These are phyloP conservation scores for Leontocebus nigricollis DNA, from an alignment of 2,797 vertebrate species.

Conservation along the genomic window DNA sequence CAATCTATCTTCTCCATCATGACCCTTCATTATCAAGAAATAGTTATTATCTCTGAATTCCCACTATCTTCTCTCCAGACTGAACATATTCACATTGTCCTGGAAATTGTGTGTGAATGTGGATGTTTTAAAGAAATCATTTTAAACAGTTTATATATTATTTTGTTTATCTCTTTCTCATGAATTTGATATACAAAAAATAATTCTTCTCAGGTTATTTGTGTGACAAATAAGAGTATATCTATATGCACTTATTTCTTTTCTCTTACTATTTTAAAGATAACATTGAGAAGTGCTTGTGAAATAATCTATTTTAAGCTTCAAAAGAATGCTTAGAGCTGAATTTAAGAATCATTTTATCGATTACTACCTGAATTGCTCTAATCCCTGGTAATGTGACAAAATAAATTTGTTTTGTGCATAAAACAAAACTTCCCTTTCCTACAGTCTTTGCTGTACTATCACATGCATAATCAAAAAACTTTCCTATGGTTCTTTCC, in stretches of 20 bases:
- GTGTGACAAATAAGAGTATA: not conserved
- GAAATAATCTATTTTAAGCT: slow-evolving; percentile 17
- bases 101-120: not conserved
- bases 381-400: not conserved
- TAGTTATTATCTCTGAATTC: not conserved
- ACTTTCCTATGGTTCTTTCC: not conserved
- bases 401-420: slow-evolving; percentile 31
- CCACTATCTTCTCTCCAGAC: not conserved
- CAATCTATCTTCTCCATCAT: not conserved
- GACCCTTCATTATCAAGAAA: not conserved
- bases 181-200: not conserved
- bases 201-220: not conserved
- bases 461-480: not conserved
- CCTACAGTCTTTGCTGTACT: not conserved
- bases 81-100: not conserved
- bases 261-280: slow-evolving; percentile 13
- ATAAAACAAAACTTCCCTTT: slow-evolving; percentile 22
- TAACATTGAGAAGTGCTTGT: not conserved
- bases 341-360: not conserved
- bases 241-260: not conserved
- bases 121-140: not conserved
- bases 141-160: not conserved
- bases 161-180: not conserved
- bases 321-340: not conserved
- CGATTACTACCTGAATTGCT: not conserved